phyloP scores from a whole-genome alignment of 1,140 invertebrate genomes.

The Archivesica marissinica region DNA sequence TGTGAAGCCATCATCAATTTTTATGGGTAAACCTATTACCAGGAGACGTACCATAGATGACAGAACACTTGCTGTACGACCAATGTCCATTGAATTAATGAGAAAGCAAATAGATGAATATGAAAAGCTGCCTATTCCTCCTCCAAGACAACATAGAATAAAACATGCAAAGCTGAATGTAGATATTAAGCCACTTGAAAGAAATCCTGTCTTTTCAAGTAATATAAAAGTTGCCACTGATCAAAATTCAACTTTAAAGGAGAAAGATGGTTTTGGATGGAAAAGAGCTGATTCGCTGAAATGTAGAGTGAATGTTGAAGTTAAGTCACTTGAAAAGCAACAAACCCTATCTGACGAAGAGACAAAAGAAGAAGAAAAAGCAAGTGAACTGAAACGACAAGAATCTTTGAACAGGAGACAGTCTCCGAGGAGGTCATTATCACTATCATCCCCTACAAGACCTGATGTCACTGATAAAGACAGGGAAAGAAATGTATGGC shows the following conservation, averaged over 20 bases:
- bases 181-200: slow-evolving; percentile 36
- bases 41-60: slow-evolving; percentile 27
- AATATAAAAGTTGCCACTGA: not conserved
- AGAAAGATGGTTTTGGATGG: not conserved
- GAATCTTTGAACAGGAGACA: slow-evolving; percentile 35
- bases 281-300: slow-evolving; percentile 35
- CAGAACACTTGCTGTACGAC: slow-evolving; percentile 26
- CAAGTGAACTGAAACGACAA: slow-evolving; percentile 36
- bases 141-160: not conserved
- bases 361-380: slow-evolving; percentile 31
- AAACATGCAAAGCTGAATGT: slow-evolving; percentile 20
- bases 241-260: not conserved
- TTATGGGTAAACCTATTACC: slow-evolving; percentile 5
- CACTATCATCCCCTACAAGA: slow-evolving; percentile 24
- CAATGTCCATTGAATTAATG: slow-evolving; percentile 40
- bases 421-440: slow-evolving; percentile 41
- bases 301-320: slow-evolving; percentile 31
- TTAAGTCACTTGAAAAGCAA: slow-evolving; percentile 48
- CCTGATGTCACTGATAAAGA: not conserved
- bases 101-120: not conserved
- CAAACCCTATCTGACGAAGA: slow-evolving; percentile 49
- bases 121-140: slow-evolving; percentile 4
- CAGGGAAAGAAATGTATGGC: slow-evolving; percentile 51
- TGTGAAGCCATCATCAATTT: slow-evolving; percentile 42
- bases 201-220: slow-evolving; percentile 4